A percentile compares a stretch with the other conserved stretches of the same genome.
These are phyloP conservation scores for Gobio gobio DNA, from an alignment of 2,113 vertebrate species.

Conservation along the genomic window DNA sequence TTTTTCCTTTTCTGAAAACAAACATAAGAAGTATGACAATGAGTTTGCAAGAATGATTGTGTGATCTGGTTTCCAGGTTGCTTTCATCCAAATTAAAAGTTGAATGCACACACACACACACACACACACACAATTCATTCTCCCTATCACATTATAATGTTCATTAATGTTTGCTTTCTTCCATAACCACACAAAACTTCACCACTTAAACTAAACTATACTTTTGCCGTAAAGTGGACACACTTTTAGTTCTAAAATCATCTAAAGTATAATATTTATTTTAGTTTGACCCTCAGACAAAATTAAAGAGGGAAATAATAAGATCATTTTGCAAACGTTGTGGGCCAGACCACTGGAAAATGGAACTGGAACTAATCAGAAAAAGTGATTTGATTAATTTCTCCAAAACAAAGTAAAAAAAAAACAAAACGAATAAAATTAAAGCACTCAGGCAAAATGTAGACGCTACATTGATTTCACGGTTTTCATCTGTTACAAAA, in stretches of 20 bases:
- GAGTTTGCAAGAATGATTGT: background rate
- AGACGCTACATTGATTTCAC: conserved; percentile 19
- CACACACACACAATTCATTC: background rate
- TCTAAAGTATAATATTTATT: background rate
- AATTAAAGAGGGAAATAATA: background rate
- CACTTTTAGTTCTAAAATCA: background rate
- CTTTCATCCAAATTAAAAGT: background rate
- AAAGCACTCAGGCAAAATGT: background rate
- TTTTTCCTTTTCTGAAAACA: conserved; percentile 54
- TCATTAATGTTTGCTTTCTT: background rate
- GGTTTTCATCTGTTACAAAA: conserved; percentile 1
- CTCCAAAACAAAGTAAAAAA: background rate
- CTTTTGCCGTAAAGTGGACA: background rate
- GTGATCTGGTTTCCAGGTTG: background rate
- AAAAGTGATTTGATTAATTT: background rate
- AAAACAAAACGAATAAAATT: background rate
- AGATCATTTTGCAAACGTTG: background rate
- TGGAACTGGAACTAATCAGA: background rate
- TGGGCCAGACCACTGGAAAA: background rate
- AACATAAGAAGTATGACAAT: background rate
- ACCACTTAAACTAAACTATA: background rate
- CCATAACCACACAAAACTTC: background rate
- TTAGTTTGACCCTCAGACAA: background rate
- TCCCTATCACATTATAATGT: background rate
- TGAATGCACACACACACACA: background rate